These are phyloP conservation scores for Drosophila pegasa DNA, from an alignment of 2,888 invertebrate species.

Conservation along the genomic window DNA sequence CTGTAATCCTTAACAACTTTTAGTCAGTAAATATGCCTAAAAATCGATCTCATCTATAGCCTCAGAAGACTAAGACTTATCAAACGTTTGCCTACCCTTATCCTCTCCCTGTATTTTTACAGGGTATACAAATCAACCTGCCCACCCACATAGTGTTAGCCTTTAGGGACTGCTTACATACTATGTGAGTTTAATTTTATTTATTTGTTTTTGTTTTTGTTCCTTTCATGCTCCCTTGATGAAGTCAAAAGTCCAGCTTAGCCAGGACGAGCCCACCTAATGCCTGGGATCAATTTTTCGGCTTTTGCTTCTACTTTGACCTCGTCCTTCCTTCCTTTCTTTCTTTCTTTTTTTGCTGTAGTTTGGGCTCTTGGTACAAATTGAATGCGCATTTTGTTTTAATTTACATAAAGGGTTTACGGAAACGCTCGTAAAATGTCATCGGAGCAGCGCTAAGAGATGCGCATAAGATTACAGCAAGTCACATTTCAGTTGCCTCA, in stretches of 20 bases:
- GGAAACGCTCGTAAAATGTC: conserved; percentile 67
- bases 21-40: background rate
- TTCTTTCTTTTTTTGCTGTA: background rate
- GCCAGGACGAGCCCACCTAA: conserved; percentile 33
- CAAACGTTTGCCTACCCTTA: background rate
- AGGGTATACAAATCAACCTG: conserved; percentile 21
- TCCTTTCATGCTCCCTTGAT: conserved; percentile 11
- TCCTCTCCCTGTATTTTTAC: background rate
- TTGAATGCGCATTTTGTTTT: conserved; percentile 68
- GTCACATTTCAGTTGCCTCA: conserved; percentile 49
- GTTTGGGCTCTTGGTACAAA: conserved; percentile 39
- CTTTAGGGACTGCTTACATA: conserved; percentile 36
- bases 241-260: conserved; percentile 40
- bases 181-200: conserved; percentile 52
- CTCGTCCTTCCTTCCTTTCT: background rate
- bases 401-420: conserved; percentile 72
- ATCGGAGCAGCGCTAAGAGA: conserved; percentile 48
- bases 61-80: background rate
- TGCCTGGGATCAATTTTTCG: conserved; percentile 33
- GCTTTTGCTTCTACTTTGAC: background rate
- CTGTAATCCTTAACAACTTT: too few species aligned
- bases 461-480: conserved; percentile 53
- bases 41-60: too few species aligned
- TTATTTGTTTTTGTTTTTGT: conserved; percentile 50
- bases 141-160: background rate